A percentile compares a stretch with the other conserved stretches of the same genome.
phyloP scores from a whole-genome alignment of 1,140 invertebrate genomes.

The Belonocnema kinseyi region DNA sequence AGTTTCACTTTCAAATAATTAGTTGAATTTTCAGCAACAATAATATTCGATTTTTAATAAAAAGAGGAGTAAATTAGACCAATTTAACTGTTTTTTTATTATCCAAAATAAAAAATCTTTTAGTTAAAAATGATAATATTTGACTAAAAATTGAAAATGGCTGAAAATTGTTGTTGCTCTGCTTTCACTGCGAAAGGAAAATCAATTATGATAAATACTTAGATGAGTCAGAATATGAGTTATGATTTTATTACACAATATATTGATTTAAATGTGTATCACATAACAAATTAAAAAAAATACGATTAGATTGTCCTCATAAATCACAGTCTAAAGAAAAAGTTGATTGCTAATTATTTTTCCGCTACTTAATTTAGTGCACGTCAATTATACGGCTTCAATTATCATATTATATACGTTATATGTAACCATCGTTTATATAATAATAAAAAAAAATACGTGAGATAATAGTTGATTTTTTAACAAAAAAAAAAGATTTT shows the following conservation, averaged over 20 bases:
- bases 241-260: neutral
- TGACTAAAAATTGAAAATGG: no score
- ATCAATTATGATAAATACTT: neutral
- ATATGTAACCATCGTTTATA: neutral
- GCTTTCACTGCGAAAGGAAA: neutral
- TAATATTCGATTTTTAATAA: neutral
- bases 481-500: no score
- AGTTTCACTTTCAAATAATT: no score
- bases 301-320: neutral
- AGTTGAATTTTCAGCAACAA: no score
- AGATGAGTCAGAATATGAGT: neutral
- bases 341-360: conserved; percentile 13
- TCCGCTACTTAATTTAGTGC: neutral
- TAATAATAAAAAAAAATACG: no score
- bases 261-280: no score
- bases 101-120: no score
- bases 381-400: neutral
- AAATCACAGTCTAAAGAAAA: neutral
- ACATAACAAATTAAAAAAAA: neutral
- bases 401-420: neutral
- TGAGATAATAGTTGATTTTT: no score
- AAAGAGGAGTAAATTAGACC: neutral
- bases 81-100: no score
- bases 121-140: no score
- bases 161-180: no score